Conservation (phyloP, 2,113 vertebrate genomes). For the Gila orcuttii region DNA sequence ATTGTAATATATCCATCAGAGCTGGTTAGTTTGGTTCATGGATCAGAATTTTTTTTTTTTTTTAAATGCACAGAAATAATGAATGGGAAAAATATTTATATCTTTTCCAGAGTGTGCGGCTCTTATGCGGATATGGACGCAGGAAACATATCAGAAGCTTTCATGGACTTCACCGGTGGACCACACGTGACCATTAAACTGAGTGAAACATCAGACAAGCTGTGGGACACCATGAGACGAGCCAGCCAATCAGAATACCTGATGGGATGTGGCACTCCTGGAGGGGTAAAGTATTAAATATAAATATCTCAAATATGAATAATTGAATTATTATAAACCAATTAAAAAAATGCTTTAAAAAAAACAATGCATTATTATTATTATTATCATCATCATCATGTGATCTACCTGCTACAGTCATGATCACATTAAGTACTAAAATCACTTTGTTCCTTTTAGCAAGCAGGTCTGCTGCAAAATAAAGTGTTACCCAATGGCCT, state of each 20-base stretch:
- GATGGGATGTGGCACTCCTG: constrained; percentile 81
- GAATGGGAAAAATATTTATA: not conserved
- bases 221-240: constrained; percentile 80
- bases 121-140: constrained; percentile 84
- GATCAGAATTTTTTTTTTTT: no score
- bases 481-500: constrained; percentile 71
- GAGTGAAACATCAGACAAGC: constrained; percentile 65
- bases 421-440: not conserved
- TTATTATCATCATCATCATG: no score
- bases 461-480: constrained; percentile 63
- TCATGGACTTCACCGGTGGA: constrained; percentile 88
- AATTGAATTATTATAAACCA: not conserved
- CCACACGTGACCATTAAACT: constrained; percentile 77
- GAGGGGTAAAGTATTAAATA: constrained; percentile 68
- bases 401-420: not conserved
- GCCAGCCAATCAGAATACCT: constrained; percentile 75
- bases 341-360: not conserved
- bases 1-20: not conserved
- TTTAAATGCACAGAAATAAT: no score
- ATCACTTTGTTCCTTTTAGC: constrained; percentile 7
- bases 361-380: not conserved
- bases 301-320: not conserved
- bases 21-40: not conserved
- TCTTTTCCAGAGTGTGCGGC: constrained; percentile 78
- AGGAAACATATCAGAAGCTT: constrained; percentile 81